Evolutionary conservation across 2,888 invertebrate genomes (phyloP).

Genomic region (Slavum lentiscoides): DNA sequence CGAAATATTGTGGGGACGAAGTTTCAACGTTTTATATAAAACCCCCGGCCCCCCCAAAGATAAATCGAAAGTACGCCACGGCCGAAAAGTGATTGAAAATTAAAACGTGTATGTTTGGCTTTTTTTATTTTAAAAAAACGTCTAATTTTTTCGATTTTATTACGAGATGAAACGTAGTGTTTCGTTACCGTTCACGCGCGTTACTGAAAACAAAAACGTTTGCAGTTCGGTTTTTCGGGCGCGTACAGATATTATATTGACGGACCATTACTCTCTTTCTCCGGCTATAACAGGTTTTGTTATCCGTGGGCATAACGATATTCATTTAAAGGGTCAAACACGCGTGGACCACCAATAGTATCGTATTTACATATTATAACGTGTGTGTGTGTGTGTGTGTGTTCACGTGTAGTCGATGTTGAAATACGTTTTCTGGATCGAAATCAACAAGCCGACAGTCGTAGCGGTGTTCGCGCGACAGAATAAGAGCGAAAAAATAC

Average conservation of each 20-base stretch:
- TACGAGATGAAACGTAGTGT: no score
- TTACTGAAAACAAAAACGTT: neutral
- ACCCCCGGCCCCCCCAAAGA: no score
- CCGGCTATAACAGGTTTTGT: neutral
- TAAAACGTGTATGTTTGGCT: no score
- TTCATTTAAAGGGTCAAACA: constrained; percentile 34
- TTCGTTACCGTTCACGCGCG: neutral
- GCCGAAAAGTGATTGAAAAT: no score
- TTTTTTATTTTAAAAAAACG: neutral
- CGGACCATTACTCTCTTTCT: constrained; percentile 3
- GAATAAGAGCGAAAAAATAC: neutral
- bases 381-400: neutral
- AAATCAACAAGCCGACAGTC: neutral
- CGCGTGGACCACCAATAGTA: neutral
- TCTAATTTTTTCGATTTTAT: neutral
- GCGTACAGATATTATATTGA: neutral
- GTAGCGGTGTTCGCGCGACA: neutral
- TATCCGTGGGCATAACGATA: neutral
- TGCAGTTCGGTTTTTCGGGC: neutral
- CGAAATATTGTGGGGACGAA: no score
- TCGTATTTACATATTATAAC: constrained; percentile 10
- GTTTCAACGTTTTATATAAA: no score
- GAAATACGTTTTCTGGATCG: constrained; percentile 1
- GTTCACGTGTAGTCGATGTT: neutral
- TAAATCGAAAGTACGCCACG: no score